These are phyloP conservation scores for Drosophila bocqueti DNA, from an alignment of 1,140 invertebrate genomes.

Conservation along the genomic window DNA sequence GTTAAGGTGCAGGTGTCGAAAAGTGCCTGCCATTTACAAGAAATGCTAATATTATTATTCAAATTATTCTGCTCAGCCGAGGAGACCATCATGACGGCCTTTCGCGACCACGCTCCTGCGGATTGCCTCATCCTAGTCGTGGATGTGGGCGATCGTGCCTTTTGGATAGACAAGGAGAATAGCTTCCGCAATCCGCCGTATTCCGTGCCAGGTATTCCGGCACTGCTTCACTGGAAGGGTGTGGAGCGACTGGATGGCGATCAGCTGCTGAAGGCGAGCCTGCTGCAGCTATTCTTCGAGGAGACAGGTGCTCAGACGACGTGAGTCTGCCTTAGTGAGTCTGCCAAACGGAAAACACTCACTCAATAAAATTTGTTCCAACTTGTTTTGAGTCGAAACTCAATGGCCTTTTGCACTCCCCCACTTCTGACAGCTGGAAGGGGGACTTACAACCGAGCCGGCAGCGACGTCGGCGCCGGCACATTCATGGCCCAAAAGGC, in stretches of 20 bases:
- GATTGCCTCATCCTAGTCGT: conserved; percentile 55
- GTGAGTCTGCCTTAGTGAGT: background rate
- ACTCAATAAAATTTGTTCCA: conserved; percentile 19
- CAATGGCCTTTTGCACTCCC: conserved; percentile 1
- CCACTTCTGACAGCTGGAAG: background rate
- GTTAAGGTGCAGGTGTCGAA: background rate
- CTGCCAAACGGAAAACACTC: conserved; percentile 2
- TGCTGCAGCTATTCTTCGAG: conserved; percentile 66
- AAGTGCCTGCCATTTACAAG: background rate
- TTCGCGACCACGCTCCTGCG: conserved; percentile 37
- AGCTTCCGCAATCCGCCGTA: conserved; percentile 46
- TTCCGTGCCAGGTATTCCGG: conserved; percentile 36
- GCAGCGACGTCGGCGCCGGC: conserved; percentile 27
- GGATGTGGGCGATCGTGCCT: conserved; percentile 60
- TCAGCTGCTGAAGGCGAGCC: conserved; percentile 41
- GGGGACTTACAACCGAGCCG: background rate
- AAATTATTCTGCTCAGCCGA: conserved; percentile 34
- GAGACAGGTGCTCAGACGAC: conserved; percentile 15
- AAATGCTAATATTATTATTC: background rate
- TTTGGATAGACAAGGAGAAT: conserved; percentile 52
- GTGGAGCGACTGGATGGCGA: conserved; percentile 57
- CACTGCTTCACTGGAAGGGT: conserved; percentile 57
- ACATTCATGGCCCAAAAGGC: background rate
- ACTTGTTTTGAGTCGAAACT: conserved; percentile 18
- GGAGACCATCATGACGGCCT: conserved; percentile 44